Base-by-base conservation (phyloP, 2,113 vertebrate genomes). In the Pteropus alecto region DNA sequence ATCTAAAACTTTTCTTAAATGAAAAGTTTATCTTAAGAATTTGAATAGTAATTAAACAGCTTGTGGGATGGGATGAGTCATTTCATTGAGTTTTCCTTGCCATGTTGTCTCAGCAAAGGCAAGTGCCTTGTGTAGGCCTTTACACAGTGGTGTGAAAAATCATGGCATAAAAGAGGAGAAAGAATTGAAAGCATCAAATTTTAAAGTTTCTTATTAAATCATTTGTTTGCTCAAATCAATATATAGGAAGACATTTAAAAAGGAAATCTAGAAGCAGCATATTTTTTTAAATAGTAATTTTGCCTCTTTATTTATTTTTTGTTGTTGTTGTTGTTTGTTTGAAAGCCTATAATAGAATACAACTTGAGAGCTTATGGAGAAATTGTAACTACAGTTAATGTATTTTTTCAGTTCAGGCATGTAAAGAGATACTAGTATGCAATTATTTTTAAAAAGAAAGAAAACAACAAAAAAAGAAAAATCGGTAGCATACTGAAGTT, bases 391-490 rank as follows among this genome's bases (percentile, higher is more conserved):
- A 43, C 41, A 96, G 65, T 89, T 95, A 83, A 51, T 84, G 35
- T 61, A 2, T 46, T 81, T 71, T 46, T 41, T 94, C 92, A 77
- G 35, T 97, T 95, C 46, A 84, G 70, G 21, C 26, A 78, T 83
- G 70, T 94, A 96, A 98, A 98, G 89, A 86, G 38, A 86, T 96
- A 54, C 67, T 83, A 76, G 73, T 87, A 83, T 90, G 35, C 12
- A 90, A 68, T 96, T 97, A 79, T 97, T 97, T 93, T 93, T 56
- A 9, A 41, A 96, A 98, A 98, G 65, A 63, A 68, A n/a, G 38
- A n/a, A 79, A 24, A n/a, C 24, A 88, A 11, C 15, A 89, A 95
- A 83, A 97, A 96, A 82, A 89, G 21, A 95, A 94, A 98, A 95
- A 68, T 89, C 67, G 92, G 51, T 70, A 97, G 63, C 90, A 97